Conservation (phyloP, 2,888 invertebrate genomes). For the Drosophila longiperda region DNA sequence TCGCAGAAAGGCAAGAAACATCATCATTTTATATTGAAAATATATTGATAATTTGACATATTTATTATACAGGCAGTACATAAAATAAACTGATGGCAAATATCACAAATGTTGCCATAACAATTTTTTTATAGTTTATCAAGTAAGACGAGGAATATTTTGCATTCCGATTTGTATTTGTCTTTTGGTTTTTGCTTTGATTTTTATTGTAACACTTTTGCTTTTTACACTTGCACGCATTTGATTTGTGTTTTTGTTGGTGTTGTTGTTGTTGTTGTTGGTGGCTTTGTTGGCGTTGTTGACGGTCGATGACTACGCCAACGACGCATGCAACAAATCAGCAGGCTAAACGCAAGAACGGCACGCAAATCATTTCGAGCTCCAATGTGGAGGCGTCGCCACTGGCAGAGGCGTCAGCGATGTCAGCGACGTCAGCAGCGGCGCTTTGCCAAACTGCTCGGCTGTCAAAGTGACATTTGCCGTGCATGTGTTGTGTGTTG, state of each 20-base stretch:
- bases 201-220: slow-evolving; percentile 66
- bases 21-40: not conserved
- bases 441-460: slow-evolving; percentile 28
- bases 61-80: not conserved
- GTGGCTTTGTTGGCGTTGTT: slow-evolving; percentile 50
- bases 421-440: slow-evolving; percentile 31
- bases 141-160: slow-evolving; percentile 6
- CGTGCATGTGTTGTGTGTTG: not conserved
- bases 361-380: slow-evolving; percentile 71
- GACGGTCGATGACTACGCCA: slow-evolving; percentile 61
- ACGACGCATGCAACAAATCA: slow-evolving; percentile 81
- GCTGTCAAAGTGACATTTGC: slow-evolving; percentile 72
- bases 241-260: slow-evolving; percentile 35
- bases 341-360: slow-evolving; percentile 73
- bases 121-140: not conserved
- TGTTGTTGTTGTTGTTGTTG: slow-evolving; percentile 33
- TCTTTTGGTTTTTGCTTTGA: slow-evolving; percentile 22
- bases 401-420: slow-evolving; percentile 29
- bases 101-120: not conserved
- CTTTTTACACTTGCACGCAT: slow-evolving; percentile 69
- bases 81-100: not conserved
- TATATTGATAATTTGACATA: not conserved
- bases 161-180: slow-evolving; percentile 44
- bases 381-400: slow-evolving; percentile 57
- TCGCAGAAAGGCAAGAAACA: not conserved